Base-by-base conservation (phyloP, 2,113 vertebrate genomes). In the Lophura nycthemera region DNA sequence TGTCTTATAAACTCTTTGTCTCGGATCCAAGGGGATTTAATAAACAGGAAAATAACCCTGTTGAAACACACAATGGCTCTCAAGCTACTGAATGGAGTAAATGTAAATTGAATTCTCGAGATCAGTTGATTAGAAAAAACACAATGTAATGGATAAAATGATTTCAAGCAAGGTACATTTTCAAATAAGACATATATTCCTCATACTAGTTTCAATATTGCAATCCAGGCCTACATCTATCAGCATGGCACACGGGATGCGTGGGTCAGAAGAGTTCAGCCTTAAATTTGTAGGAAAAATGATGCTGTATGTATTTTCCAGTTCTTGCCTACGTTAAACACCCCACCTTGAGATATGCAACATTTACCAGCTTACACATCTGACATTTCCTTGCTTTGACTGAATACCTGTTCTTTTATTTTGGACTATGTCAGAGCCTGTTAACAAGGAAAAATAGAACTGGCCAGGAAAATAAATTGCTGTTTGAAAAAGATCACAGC, bases 391-490 rank as follows among this genome's bases (percentile, higher is more conserved):
- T 57, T 78, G 27, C 88, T 88, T 83, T 89, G 90, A 96, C 61
- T 81, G 84, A 92, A 82, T 91, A 80, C 34, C 93, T 73, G 80
- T 93, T 95, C 74, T 89, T 85, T 81, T 93, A 78, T 66, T 88
- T 72, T 76, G 87, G 59, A 76, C 81, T 91, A 40, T 89, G 96
- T 95, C 48, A 24, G 87, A 91, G 59, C 48, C 80, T 91, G 75
- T 95, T 96, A 97, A 93, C 43, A 89, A 76, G 79, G 71, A 69
- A 95, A 97, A 96, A 95, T 40, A 89, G 65, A 93, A 84, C 70
- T 95, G 93, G 47, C 77, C 70, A 87, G 48, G 60, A 93, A 96
- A 97, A 96, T 61, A 96, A 96, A 97, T 96, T 77, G 72, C 60
- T 87, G 94, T 88, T 92, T 43, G 13, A 83, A 96, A 97, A 69